Base-by-base conservation (phyloP, 1,140 invertebrate species). In the Brachionus asplanchnoidis region DNA sequence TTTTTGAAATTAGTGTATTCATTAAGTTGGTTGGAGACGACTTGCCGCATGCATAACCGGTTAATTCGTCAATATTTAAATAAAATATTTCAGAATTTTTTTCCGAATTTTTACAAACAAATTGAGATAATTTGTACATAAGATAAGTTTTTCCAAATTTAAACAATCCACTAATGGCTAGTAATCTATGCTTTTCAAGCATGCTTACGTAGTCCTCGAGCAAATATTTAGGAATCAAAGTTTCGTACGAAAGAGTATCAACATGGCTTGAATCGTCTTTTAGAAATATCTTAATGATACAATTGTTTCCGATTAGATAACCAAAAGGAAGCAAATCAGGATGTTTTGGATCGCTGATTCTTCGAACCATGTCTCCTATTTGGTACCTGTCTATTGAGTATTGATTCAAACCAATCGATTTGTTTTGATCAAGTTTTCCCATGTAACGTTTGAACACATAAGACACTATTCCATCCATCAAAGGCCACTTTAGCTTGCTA, bases 81-180 rank as follows among this genome's bases (percentile, higher is more conserved):
- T 50, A 77, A 14, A 77, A 77, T 28, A 77, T 77, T 77, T 77
- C 73, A 77, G 53, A 73, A 73, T 73, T 73, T 73, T 73, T 42
- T 11, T 40, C 40, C 40, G 68, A 73, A 42, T 73, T 82, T 82
- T 82, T 82, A 26, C 32, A 17, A 5, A 97, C 92, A 88, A 95
- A 96, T 88, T 97, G 94, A 0, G 96, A 96, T 20, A 99, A 90
- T 88, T 97, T 95, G n/a, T 95, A 94, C 4, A 96, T 97, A 56
- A 98, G 90, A 88, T 97, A 97, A 4, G 96, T 97, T 89, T 99
- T 99, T 5, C 97, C 97, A 0, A 96, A 98, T 53, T 97, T 97
- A 88, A 95, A 96, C 2, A 96, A 95, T 0, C 97, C 97, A 91
- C 95, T 97, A 2, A 99, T 90, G 70, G 99, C 97, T 42, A 99